These are phyloP conservation scores for Lampris incognitus DNA, from an alignment of 2,113 vertebrate genomes.

Conservation along the genomic window DNA sequence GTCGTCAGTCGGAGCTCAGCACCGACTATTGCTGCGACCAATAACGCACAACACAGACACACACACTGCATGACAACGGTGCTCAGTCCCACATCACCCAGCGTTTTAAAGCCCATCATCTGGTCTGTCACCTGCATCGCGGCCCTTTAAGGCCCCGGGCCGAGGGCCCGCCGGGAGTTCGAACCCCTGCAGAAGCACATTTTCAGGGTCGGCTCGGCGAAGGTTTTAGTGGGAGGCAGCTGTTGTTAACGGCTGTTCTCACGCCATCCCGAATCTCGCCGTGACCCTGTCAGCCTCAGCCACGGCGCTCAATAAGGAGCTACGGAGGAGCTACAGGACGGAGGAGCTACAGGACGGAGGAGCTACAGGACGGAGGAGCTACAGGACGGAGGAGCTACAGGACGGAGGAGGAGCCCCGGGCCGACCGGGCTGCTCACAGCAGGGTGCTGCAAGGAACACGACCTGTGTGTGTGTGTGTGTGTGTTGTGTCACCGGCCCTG, in stretches of 20 bases:
- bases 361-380: too few species aligned
- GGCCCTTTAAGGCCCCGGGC: too few species aligned
- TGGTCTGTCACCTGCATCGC: too few species aligned
- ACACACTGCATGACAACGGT: too few species aligned
- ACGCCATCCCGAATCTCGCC: constrained; percentile 28
- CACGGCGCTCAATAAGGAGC: constrained; percentile 57
- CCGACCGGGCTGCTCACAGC: too few species aligned
- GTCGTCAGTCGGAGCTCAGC: constrained; percentile 22
- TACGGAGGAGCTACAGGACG: background rate
- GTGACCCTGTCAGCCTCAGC: constrained; percentile 51
- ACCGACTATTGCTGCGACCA: constrained; percentile 2
- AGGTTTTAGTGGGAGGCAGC: constrained; percentile 33
- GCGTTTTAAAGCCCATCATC: too few species aligned
- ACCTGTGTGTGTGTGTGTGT: background rate
- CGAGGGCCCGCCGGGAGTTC: background rate
- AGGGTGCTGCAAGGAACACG: too few species aligned
- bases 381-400: background rate
- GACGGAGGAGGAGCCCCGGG: too few species aligned
- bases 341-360: too few species aligned
- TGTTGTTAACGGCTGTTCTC: constrained; percentile 30
- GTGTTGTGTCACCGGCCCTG: background rate
- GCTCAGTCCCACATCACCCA: too few species aligned
- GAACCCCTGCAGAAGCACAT: background rate
- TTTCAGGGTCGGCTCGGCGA: constrained; percentile 21
- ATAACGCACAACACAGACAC: background rate